Evolutionary conservation across 2,113 vertebrate genomes (phyloP), one percentile per base, ranked within the genome.

Genomic region (Carassius gibelio): DNA sequence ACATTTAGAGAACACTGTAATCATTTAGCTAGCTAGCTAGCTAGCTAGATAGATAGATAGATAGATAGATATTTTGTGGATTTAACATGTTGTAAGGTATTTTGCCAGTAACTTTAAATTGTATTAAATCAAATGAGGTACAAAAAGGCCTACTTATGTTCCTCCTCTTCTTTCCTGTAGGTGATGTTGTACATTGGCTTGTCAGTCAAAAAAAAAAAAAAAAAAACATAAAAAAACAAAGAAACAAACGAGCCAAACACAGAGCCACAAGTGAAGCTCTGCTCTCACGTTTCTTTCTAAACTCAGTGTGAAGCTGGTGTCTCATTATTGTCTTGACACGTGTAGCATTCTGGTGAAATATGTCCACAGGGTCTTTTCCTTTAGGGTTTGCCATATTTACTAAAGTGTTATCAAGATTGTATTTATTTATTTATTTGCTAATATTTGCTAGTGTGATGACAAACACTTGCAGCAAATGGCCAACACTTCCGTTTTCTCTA

Each of bases 111-210:
- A 61, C 59, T 23, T 10, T 3, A 2, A 11, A 64, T 17, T 68
- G 26, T 68, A 10, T 9, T 62, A 62, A 9, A 13, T 68, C 26
- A 26, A 26, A 26, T 26, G 26, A 26, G 26, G 26, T 26, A 26
- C 26, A 26, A 26, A 26, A 26, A 26, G 26, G 26, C 26, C 26
- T 26, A 26, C 26, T 26, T 93, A 99, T 97, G 92, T 9, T 97
- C 93, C 66, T 90, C 93, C 0, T 88, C 85, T 69, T 95, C 88
- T 0, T 92, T 89, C 81, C 93, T 81, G 0, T 93, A 87, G 3
- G 92, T 91, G 48, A 95, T 95, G 88, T 90, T 92, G 26, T 94
- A 93, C 95, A 96, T 95, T 19, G 96, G 95, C 84, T 97, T 98
- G 90, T 94, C 95, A 23, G 96, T 3, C 1, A 97, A 26, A 26